Evolutionary conservation across 2,797 vertebrate species (phyloP).

Genomic region (Mus minutoides): DNA sequence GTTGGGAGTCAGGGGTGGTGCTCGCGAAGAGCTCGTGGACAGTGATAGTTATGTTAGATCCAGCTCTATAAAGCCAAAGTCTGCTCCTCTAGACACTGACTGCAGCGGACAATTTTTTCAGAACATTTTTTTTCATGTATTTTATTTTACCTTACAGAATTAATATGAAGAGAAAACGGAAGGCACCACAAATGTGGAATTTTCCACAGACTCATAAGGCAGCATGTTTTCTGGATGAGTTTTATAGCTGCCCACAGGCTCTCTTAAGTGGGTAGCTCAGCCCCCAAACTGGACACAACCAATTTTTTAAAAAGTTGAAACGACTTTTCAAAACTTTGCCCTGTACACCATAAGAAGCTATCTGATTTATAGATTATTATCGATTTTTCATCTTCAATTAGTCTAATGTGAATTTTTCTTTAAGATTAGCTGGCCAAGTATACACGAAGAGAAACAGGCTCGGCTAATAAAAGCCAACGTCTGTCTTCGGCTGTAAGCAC

Average conservation of each 20-base stretch:
- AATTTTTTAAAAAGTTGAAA: background rate
- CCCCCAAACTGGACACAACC: background rate
- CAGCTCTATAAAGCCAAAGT: background rate
- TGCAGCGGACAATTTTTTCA: background rate
- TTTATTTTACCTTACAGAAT: background rate
- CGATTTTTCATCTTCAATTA: background rate
- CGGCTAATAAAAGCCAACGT: slow-evolving; percentile 5
- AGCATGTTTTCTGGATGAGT: background rate
- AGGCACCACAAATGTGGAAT: background rate
- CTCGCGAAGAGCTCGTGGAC: background rate
- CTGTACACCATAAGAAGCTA: background rate
- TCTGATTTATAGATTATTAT: background rate
- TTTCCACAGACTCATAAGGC: background rate
- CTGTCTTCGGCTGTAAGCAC: background rate
- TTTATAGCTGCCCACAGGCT: background rate
- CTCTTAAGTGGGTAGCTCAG: background rate
- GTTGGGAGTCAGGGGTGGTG: background rate
- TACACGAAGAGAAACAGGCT: background rate
- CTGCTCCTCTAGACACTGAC: background rate
- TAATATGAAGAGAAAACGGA: background rate
- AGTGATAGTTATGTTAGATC: background rate
- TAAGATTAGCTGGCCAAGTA: background rate
- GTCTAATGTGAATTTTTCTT: slow-evolving; percentile 25
- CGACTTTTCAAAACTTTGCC: background rate
- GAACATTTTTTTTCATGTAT: background rate